Evolutionary conservation across 2,113 vertebrate genomes (phyloP).

Genomic region (Dryoscopus gambensis): DNA sequence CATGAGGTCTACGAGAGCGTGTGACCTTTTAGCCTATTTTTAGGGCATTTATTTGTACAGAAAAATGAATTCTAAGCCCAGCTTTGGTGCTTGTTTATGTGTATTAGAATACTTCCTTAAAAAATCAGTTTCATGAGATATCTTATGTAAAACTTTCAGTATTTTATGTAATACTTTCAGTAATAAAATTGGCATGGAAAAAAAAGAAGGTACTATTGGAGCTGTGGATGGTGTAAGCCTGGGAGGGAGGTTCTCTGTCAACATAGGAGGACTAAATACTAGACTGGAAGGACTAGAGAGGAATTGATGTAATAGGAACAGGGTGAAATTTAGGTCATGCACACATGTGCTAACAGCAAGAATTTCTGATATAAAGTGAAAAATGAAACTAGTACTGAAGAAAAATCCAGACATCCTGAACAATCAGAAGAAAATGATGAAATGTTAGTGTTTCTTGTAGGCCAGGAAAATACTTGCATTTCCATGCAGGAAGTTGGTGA

Average conservation of each 20-base stretch:
- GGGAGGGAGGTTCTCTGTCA: background rate
- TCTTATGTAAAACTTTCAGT: background rate
- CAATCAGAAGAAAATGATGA: background rate
- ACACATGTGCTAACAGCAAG: background rate
- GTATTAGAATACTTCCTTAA: background rate
- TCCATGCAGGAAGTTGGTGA: background rate
- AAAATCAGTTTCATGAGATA: background rate
- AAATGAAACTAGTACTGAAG: background rate
- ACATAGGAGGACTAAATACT: background rate
- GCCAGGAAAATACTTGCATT: background rate
- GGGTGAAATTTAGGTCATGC: slow-evolving; percentile 13
- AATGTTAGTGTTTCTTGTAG: background rate
- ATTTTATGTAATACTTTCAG: slow-evolving; percentile 7
- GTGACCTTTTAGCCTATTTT: background rate
- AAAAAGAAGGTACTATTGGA: background rate
- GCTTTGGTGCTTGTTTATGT: background rate
- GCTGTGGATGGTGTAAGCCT: background rate
- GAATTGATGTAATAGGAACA: background rate
- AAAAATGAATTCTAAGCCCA: background rate
- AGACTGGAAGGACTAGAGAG: background rate
- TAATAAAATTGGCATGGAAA: slow-evolving; percentile 6
- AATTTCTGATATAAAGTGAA: background rate
- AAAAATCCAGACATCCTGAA: background rate
- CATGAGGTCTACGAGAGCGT: background rate
- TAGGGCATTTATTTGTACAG: background rate